Base-by-base conservation (phyloP, 2,113 vertebrate species). In the Pteropus alecto region DNA sequence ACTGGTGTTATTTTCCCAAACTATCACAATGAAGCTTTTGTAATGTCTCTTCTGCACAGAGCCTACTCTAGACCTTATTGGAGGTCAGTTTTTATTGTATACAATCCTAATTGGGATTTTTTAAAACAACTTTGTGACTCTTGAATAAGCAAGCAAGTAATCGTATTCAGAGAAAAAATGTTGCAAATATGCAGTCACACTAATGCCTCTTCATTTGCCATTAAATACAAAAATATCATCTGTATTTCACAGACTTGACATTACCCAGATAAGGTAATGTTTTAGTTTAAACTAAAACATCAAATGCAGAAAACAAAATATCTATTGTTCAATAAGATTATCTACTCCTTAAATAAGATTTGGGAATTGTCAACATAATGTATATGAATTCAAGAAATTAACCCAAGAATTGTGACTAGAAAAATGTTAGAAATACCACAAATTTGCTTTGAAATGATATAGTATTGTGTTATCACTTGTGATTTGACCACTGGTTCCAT, bases 281-380 rank as follows among this genome's bases (percentile, higher is more conserved):
- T 48, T 48, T 51, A 51, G 51, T 51, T 96, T 97, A 94, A 87
- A 78, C n/a, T 46, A 93, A 93, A 94, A 86, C 35, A 95, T 88
- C 73, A 91, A 93, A 93, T 74, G 35, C 54, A 93, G 85, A 89
- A 96, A 94, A 89, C 82, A 97, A 97, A 94, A 86, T 93, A 61
- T 86, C 85, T 93, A 70, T 82, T 95, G 41, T 90, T 97, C 41
- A 51, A 38, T 94, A 92, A 87, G 71, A 81, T 97, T 81, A 93
- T 76, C 35, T 94, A 63, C 46, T 77, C 33, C 46, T 82, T 76
- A 93, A 97, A 81, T 24, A 83, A 61, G 63, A 43, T 79, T 85
- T 68, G 88, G 95, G 33, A 71, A 87, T 76, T 97, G 56, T 95
- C 85, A 93, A 82, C 73, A 76, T 33, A 28, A 74, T 91, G 46